Percentiles rank a stretch among this genome's conserved stretches.
These are phyloP conservation scores for Planiliza haematocheilus DNA, from an alignment of 2,113 vertebrate species.

Conservation along the genomic window DNA sequence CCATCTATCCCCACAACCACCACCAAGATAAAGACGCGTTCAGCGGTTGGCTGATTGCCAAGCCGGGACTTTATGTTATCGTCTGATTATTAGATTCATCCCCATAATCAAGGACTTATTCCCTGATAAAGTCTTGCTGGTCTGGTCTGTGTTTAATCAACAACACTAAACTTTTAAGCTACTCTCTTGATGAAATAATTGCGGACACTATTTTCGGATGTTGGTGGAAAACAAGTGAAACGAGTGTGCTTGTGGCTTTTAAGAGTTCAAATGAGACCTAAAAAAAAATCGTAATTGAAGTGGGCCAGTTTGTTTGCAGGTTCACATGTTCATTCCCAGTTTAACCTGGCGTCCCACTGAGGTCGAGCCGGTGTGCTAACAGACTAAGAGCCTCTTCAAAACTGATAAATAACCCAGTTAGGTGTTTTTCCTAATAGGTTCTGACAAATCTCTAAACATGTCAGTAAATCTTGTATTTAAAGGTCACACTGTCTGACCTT, in stretches of 20 bases:
- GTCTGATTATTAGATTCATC: constrained; percentile 54
- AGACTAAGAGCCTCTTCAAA: constrained; percentile 17
- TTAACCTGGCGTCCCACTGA: constrained; percentile 15
- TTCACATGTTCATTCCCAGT: constrained; percentile 29
- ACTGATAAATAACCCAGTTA: constrained; percentile 2
- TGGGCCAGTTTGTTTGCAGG: constrained; percentile 50
- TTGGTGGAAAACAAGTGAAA: constrained; percentile 58
- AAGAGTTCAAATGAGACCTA: constrained; percentile 41
- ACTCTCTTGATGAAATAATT: constrained; percentile 52
- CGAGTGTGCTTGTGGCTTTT: constrained; percentile 54
- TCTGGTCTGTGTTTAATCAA: constrained; percentile 49
- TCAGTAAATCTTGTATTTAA: constrained; percentile 10
- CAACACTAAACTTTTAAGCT: constrained; percentile 28
- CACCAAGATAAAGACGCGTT: constrained; percentile 40
- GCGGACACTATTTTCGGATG: neutral
- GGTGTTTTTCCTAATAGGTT: neutral
- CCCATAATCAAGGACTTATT: constrained; percentile 42
- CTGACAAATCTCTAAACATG: constrained; percentile 19
- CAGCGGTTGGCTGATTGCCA: constrained; percentile 49
- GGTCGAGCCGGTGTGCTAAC: constrained; percentile 7
- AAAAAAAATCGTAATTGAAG: constrained; percentile 48
- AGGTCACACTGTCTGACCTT: constrained; percentile 18
- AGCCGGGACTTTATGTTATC: constrained; percentile 44
- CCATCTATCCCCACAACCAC: constrained; percentile 22
- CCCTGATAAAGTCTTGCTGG: constrained; percentile 30